phyloP scores from a whole-genome alignment of 2,888 invertebrate species.

The Aphelenchoides bicaudatus region DNA sequence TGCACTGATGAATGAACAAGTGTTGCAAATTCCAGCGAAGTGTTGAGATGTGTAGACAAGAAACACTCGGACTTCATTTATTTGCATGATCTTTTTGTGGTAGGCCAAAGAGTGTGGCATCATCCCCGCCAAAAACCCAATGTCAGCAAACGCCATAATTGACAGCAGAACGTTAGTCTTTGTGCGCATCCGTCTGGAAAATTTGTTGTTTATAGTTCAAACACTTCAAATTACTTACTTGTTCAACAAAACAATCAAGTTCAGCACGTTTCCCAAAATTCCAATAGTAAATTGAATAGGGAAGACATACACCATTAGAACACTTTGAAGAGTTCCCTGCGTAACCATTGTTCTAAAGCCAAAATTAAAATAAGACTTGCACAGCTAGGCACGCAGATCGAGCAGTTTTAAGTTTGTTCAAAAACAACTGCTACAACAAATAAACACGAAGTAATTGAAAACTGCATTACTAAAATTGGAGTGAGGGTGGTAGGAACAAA shows the following conservation, averaged over 20 bases:
- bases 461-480: no score
- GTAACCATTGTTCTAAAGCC: no score
- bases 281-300: slow-evolving; percentile 35
- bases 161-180: slow-evolving; percentile 38
- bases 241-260: slow-evolving; percentile 33
- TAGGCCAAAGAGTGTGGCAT: slow-evolving; percentile 34
- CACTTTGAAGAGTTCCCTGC: background rate
- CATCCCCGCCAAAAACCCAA: slow-evolving; percentile 36
- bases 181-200: slow-evolving; percentile 35
- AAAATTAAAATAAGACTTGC: no score
- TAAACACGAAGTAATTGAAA: no score
- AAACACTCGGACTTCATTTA: slow-evolving; percentile 23
- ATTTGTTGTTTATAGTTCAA: background rate
- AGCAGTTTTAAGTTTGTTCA: no score
- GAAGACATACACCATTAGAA: slow-evolving; percentile 36
- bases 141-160: slow-evolving; percentile 38
- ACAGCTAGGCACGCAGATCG: no score
- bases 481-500: no score
- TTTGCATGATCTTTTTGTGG: slow-evolving; percentile 21
- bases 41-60: slow-evolving; percentile 27
- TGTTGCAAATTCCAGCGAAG: slow-evolving; percentile 35
- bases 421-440: no score
- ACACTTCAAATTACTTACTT: slow-evolving; percentile 29
- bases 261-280: slow-evolving; percentile 32
- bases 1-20: slow-evolving; percentile 37